A percentile compares a stretch with the other conserved stretches of the same genome.
Evolutionary conservation across 64 coral and sea anemone genomes (phyloP).

Genomic region (Astreopora myriophthalma): DNA sequence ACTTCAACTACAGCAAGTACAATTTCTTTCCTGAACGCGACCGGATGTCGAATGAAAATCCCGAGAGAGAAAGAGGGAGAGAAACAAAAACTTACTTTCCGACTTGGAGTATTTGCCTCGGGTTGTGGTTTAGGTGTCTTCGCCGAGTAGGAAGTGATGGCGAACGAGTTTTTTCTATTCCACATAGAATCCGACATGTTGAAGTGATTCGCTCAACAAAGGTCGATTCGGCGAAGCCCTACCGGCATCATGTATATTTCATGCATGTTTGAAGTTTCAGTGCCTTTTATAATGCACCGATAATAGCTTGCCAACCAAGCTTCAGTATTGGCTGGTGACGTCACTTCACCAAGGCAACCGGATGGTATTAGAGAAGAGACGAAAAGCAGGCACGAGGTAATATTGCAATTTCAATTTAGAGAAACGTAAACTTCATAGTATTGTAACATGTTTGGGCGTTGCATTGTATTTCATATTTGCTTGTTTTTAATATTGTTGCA

Average conservation of each 20-base stretch:
- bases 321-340: slow-evolving; percentile 38
- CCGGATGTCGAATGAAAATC: slow-evolving; percentile 15
- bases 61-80: neutral
- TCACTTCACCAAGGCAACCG: neutral
- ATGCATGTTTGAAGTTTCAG: slow-evolving; percentile 23
- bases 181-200: slow-evolving; percentile 72
- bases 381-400: neutral
- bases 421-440: neutral
- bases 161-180: slow-evolving; percentile 72
- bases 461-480: neutral
- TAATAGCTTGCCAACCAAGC: slow-evolving; percentile 28
- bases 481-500: neutral
- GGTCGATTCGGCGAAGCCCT: slow-evolving; percentile 29
- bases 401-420: neutral
- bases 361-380: neutral
- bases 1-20: neutral
- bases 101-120: slow-evolving; percentile 23
- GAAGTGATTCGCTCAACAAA: slow-evolving; percentile 38
- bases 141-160: slow-evolving; percentile 46
- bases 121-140: slow-evolving; percentile 32
- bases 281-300: slow-evolving; percentile 33
- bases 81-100: slow-evolving; percentile 49
- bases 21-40: neutral
- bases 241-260: slow-evolving; percentile 83
- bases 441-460: neutral